Evolutionary conservation across 2,797 vertebrate genomes (phyloP).

Genomic region (Telmatherina bonti): DNA sequence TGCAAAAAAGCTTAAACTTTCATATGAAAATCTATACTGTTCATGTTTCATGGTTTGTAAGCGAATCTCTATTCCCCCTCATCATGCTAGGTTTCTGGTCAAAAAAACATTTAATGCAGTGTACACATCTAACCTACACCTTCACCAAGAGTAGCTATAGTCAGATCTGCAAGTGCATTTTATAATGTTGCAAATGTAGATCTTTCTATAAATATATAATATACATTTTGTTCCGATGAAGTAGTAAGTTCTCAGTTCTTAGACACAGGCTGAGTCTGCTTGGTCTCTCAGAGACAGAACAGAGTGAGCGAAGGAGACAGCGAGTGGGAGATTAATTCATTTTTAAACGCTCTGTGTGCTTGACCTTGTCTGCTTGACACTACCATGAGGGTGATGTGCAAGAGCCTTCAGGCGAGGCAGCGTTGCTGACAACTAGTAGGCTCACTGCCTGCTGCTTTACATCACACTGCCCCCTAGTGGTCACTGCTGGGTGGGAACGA

Average conservation of each 20-base stretch:
- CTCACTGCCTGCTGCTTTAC: slow-evolving; percentile 54
- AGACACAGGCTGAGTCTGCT: slow-evolving; percentile 23
- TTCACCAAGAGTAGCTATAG: slow-evolving; percentile 35
- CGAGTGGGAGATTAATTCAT: slow-evolving; percentile 73
- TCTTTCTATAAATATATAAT: slow-evolving; percentile 7
- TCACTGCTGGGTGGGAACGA: neutral
- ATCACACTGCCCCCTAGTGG: slow-evolving; percentile 83
- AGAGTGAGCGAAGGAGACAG: slow-evolving; percentile 30
- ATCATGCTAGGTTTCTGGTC: neutral
- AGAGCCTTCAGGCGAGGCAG: slow-evolving; percentile 51
- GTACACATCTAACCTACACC: slow-evolving; percentile 13
- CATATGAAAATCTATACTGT: neutral
- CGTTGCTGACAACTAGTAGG: slow-evolving; percentile 35
- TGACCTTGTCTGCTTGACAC: slow-evolving; percentile 83
- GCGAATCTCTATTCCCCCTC: neutral
- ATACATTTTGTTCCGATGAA: slow-evolving; percentile 52
- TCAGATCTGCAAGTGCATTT: slow-evolving; percentile 6
- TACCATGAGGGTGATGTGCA: slow-evolving; percentile 65
- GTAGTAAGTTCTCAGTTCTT: slow-evolving; percentile 53
- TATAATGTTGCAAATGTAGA: slow-evolving; percentile 14
- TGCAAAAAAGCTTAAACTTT: slow-evolving; percentile 22
- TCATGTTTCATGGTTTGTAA: slow-evolving; percentile 4
- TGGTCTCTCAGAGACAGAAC: slow-evolving; percentile 27
- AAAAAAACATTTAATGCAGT: slow-evolving; percentile 8
- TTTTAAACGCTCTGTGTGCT: slow-evolving; percentile 75